These are phyloP conservation scores for Cyphomyrmex costatus DNA, from an alignment of 1,140 invertebrate species.

Conservation along the genomic window DNA sequence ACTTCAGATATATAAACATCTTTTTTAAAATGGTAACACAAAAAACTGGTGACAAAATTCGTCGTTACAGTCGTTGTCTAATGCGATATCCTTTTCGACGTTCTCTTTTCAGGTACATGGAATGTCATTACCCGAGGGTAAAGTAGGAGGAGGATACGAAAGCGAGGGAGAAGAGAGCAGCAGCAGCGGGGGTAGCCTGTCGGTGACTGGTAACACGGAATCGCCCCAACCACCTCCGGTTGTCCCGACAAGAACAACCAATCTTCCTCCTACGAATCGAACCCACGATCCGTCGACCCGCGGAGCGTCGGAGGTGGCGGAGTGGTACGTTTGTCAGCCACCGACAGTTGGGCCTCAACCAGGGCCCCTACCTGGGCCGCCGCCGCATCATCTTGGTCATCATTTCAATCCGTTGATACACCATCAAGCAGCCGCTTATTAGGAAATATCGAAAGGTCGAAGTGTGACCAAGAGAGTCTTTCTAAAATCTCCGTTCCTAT, in stretches of 20 bases:
- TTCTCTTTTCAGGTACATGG: conserved; percentile 83
- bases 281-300: conserved; percentile 69
- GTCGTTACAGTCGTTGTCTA: background rate
- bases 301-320: conserved; percentile 86
- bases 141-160: conserved; percentile 84
- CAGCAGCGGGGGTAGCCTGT: conserved; percentile 85
- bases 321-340: conserved; percentile 89
- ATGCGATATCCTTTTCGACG: conserved; percentile 3
- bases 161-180: conserved; percentile 86
- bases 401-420: conserved; percentile 86
- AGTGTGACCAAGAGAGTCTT: conserved; percentile 10
- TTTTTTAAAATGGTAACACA: background rate
- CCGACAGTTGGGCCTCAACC: conserved; percentile 83
- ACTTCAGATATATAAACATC: background rate
- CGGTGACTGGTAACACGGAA: conserved; percentile 85
- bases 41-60: background rate
- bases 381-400: conserved; percentile 86
- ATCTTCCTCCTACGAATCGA: conserved; percentile 64
- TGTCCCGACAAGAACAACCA: conserved; percentile 68
- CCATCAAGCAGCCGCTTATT: conserved; percentile 85
- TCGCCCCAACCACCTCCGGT: conserved; percentile 84
- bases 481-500: conserved; percentile 13
- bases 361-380: conserved; percentile 86
- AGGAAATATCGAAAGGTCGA: conserved; percentile 40
- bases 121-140: conserved; percentile 82